These are phyloP conservation scores for Eurois occulta DNA, from an alignment of 2,888 invertebrate genomes.

Conservation along the genomic window DNA sequence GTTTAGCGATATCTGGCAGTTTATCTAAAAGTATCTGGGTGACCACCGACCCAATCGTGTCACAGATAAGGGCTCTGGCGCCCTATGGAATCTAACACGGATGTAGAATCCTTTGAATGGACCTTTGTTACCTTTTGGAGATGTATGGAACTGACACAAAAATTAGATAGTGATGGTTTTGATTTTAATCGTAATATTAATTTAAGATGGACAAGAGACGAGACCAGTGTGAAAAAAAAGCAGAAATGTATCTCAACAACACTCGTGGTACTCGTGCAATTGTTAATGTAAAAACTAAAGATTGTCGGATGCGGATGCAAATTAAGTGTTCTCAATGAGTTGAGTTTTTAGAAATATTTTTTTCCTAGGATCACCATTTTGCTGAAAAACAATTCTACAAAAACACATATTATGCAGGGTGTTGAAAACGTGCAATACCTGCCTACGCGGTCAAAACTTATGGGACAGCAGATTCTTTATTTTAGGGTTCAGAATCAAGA, in stretches of 20 bases:
- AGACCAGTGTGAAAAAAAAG: too few relatives aligned
- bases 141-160: background rate
- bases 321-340: background rate
- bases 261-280: background rate
- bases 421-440: background rate
- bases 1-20: slow-evolving; percentile 64
- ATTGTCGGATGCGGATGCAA: background rate
- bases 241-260: background rate
- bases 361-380: background rate
- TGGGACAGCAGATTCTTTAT: background rate
- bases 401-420: background rate
- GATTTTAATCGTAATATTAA: background rate
- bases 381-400: background rate
- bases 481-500: background rate
- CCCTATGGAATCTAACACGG: slow-evolving; percentile 66
- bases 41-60: slow-evolving; percentile 61
- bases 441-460: background rate
- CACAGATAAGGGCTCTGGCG: slow-evolving; percentile 73
- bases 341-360: background rate
- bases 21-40: slow-evolving; percentile 63
- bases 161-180: background rate
- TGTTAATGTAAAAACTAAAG: background rate
- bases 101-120: slow-evolving; percentile 59
- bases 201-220: background rate
- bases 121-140: background rate